Evolutionary conservation across 1,140 invertebrate species (phyloP).

Genomic region (Globodera rostochiensis): DNA sequence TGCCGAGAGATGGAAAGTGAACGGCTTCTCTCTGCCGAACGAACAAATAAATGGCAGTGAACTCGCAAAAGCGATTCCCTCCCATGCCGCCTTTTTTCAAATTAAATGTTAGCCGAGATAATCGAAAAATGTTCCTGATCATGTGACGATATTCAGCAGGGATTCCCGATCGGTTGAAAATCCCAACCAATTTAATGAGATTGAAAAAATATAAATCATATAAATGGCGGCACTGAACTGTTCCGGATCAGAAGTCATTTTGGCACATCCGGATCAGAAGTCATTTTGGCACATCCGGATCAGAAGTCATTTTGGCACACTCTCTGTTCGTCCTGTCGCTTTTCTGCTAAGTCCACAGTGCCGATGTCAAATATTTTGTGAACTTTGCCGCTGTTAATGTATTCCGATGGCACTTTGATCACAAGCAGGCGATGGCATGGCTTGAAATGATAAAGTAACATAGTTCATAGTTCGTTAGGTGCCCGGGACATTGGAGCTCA

Average conservation of each 20-base stretch:
- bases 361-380: slow-evolving; percentile 38
- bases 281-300: neutral
- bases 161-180: no score
- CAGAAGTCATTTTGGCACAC: slow-evolving; percentile 8
- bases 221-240: neutral
- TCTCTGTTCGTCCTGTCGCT: neutral
- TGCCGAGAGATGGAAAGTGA: neutral
- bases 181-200: neutral
- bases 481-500: no score
- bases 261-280: no score
- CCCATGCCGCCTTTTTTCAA: no score
- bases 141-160: no score
- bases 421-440: slow-evolving; percentile 34
- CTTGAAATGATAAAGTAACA: slow-evolving; percentile 9
- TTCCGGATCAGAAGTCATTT: neutral
- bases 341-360: slow-evolving; percentile 20
- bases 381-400: slow-evolving; percentile 38
- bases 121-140: no score
- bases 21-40: neutral
- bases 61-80: no score
- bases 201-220: neutral
- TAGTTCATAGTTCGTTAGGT: no score
- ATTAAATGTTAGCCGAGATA: no score
- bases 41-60: no score
- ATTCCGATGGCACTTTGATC: slow-evolving; percentile 19